phyloP scores from a whole-genome alignment of 2,113 vertebrate genomes.

The Dolichallabes microphthalmus region DNA sequence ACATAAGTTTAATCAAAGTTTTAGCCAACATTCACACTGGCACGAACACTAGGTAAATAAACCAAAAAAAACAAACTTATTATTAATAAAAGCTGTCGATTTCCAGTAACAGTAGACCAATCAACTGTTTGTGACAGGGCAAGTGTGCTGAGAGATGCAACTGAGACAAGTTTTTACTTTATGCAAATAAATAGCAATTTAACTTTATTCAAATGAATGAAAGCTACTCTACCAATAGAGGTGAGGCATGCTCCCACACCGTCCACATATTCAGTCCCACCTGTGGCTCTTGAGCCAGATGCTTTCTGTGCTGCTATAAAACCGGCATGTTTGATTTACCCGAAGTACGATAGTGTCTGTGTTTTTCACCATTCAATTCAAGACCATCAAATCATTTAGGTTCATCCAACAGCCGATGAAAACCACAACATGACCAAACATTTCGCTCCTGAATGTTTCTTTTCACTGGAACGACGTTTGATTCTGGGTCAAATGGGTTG shows the following conservation, averaged over 20 bases:
- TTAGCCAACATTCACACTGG: neutral
- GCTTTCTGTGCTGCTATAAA: neutral
- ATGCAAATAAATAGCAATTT: neutral
- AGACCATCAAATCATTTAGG: neutral
- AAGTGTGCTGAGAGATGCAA: neutral
- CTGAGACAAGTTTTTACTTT: neutral
- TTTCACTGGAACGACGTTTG: neutral
- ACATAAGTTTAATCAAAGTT: neutral
- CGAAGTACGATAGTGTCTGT: neutral
- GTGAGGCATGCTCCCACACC: neutral
- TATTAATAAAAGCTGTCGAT: neutral
- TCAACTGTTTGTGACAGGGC: neutral
- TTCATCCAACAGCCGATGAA: neutral
- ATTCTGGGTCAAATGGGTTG: neutral
- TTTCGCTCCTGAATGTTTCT: neutral
- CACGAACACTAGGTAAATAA: neutral
- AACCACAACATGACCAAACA: neutral
- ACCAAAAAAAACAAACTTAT: neutral
- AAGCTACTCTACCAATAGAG: neutral
- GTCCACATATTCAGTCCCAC: neutral
- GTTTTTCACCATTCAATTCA: neutral
- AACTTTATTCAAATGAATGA: neutral
- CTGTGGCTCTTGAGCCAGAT: neutral
- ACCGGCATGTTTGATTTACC: neutral
- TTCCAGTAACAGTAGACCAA: neutral